These are phyloP conservation scores for Amphimedon queenslandica DNA, from an alignment of 37 sponge, comb jelly and placozoan genomes.

Conservation along the genomic window DNA sequence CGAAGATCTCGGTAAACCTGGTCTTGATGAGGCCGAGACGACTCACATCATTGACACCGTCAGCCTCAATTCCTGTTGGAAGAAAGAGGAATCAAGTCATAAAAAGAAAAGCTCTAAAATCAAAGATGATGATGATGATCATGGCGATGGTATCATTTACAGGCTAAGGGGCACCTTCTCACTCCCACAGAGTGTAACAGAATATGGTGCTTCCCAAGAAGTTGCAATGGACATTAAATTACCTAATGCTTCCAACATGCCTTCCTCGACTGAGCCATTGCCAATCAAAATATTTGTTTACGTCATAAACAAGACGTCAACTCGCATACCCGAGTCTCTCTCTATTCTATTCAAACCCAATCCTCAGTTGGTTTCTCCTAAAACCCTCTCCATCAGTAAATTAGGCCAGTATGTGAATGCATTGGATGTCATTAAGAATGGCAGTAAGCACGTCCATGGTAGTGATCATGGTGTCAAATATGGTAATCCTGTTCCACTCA, in stretches of 20 bases:
- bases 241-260: neutral
- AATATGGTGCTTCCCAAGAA: conserved; percentile 24
- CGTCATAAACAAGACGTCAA: conserved; percentile 44
- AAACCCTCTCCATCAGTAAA: conserved; percentile 26
- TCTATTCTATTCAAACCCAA: conserved; percentile 16
- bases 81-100: neutral
- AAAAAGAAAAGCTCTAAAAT: neutral
- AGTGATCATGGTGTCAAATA: conserved; percentile 24
- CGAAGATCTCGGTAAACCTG: conserved; percentile 56
- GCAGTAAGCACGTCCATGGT: conserved; percentile 63
- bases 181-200: neutral
- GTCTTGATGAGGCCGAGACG: conserved; percentile 33
- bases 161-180: neutral
- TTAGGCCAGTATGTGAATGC: conserved; percentile 37
- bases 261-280: neutral
- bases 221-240: conserved; percentile 2
- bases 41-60: neutral
- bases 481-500: neutral
- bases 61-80: conserved; percentile 14
- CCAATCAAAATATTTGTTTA: conserved; percentile 23
- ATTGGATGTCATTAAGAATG: conserved; percentile 60
- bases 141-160: too few species aligned
- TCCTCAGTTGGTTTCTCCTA: conserved; percentile 3
- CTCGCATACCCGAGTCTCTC: conserved; percentile 56
- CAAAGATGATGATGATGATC: too few species aligned